Evolutionary conservation across 2,888 invertebrate species (phyloP), one percentile per base, ranked within the genome.

Genomic region (Ennomos quercinarius): DNA sequence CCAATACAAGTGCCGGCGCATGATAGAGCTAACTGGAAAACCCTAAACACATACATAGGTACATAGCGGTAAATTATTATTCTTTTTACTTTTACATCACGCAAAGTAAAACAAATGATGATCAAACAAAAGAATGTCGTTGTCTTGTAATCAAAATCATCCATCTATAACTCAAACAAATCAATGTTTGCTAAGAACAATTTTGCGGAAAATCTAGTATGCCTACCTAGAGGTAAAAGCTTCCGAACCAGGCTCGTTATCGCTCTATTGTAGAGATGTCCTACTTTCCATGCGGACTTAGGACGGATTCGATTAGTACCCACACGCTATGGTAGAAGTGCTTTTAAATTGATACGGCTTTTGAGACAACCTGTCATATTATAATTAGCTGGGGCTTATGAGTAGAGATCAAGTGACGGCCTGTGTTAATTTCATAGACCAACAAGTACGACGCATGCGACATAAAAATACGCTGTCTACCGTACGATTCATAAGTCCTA

Each of bases 241-340:
- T 67, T 63, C 59, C 57, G 54, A 50, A 56, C 43, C 48, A 45
- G 44, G 57, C 53, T 54, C 62, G 67, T 67, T 78, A 78, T 78
- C 78, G 73, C 55, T 48, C 61, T 53, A 70, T 63, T 69, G 75
- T 68, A 64, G 64, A 53, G 57, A 66, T 70, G 78, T 55, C 65
- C 80, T 57, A 79, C 72, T 79, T 78, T 76, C 71, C 60, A 45
- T 12, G 48, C 58, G 60, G 60, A 47, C 60, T 54, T 63, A 68
- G 3, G 72, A 71, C 69, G 73, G 68, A 76, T 74, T 73, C 63
- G 74, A 73, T 75, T 73, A 70, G 68, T 75, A 67, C 72, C 68
- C 73, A 67, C 61, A 57, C 67, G 35, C 45, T 39, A 60, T 49
- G 45, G 36, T 45, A 9, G 47, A 9, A 45, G 12, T 35, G 45